A percentile compares a stretch with the other conserved stretches of the same genome.
phyloP scores from a whole-genome alignment of 1,140 invertebrate species.

The Temnothorax longispinosus region DNA sequence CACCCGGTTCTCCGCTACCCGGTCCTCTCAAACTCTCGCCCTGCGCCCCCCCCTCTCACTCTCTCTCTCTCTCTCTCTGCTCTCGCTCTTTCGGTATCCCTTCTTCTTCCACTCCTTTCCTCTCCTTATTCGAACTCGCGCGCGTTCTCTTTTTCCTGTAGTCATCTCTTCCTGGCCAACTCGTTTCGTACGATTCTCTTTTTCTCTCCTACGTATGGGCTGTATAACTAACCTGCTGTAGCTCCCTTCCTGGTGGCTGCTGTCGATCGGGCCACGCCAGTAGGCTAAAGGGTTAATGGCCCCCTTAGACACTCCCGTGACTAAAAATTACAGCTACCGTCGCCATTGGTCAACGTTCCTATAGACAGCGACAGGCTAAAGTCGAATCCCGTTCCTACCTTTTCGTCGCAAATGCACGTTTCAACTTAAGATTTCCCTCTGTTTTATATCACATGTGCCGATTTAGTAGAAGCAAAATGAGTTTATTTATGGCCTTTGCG shows the following conservation, averaged over 20 bases:
- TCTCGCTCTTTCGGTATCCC: constrained; percentile 20
- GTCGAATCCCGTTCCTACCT: not conserved
- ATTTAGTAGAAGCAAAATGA: constrained; percentile 44
- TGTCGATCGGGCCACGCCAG: constrained; percentile 36
- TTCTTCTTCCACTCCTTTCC: constrained; percentile 41
- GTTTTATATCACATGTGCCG: constrained; percentile 29
- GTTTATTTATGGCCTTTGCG: constrained; percentile 61
- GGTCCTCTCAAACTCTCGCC: constrained; percentile 57
- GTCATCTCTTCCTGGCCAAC: constrained; percentile 30
- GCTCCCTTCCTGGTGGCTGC: constrained; percentile 32
- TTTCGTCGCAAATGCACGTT: not conserved
- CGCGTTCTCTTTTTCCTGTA: constrained; percentile 17
- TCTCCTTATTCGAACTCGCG: constrained; percentile 21
- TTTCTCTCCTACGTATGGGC: constrained; percentile 20
- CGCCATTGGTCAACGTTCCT: constrained; percentile 20
- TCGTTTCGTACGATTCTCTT: constrained; percentile 38
- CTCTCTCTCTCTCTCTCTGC: constrained; percentile 5
- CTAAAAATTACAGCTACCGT: constrained; percentile 61
- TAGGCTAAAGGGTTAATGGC: constrained; percentile 74
- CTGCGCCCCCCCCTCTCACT: not conserved
- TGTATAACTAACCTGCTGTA: not conserved
- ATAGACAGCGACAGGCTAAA: not conserved
- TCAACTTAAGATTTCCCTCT: constrained; percentile 43
- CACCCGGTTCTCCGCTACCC: constrained; percentile 63
- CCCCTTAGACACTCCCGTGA: constrained; percentile 44